phyloP scores from a whole-genome alignment of 2,888 invertebrate genomes.

The Hylaea fasciaria region DNA sequence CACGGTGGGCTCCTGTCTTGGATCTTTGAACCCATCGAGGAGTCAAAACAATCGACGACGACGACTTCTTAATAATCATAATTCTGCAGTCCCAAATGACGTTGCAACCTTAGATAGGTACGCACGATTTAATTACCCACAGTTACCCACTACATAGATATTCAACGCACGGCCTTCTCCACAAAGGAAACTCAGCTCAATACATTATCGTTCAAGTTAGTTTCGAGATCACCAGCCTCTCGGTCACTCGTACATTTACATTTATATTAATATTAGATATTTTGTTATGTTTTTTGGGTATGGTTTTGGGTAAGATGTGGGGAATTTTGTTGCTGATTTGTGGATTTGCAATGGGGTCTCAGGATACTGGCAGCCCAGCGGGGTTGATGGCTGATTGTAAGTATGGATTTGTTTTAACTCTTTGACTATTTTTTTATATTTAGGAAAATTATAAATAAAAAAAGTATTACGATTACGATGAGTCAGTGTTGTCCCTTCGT shows the following conservation, averaged over 20 bases:
- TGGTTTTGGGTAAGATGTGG: constrained; percentile 29
- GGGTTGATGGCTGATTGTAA: constrained; percentile 74
- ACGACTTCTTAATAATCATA: background rate
- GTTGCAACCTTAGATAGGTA: constrained; percentile 35
- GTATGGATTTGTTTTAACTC: constrained; percentile 37
- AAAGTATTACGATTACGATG: no score
- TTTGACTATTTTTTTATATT: no score
- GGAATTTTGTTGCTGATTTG: constrained; percentile 38
- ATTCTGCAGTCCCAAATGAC: constrained; percentile 31
- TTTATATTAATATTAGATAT: background rate
- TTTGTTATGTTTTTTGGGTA: constrained; percentile 22
- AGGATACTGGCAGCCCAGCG: constrained; percentile 65
- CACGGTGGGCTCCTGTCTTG: no score
- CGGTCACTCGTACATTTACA: constrained; percentile 46
- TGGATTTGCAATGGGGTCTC: constrained; percentile 42
- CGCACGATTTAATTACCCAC: constrained; percentile 39
- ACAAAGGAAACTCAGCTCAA: constrained; percentile 59
- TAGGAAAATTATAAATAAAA: no score
- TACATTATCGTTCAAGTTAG: constrained; percentile 48
- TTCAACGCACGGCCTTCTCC: constrained; percentile 50
- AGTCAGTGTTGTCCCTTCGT: no score
- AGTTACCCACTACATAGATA: constrained; percentile 38
- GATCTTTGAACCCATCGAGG: no score
- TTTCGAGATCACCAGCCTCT: constrained; percentile 50
- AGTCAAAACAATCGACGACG: background rate